Evolutionary conservation across 2,797 vertebrate species (phyloP), one percentile per base, ranked within the genome.

Genomic region (Propithecus perrieri): DNA sequence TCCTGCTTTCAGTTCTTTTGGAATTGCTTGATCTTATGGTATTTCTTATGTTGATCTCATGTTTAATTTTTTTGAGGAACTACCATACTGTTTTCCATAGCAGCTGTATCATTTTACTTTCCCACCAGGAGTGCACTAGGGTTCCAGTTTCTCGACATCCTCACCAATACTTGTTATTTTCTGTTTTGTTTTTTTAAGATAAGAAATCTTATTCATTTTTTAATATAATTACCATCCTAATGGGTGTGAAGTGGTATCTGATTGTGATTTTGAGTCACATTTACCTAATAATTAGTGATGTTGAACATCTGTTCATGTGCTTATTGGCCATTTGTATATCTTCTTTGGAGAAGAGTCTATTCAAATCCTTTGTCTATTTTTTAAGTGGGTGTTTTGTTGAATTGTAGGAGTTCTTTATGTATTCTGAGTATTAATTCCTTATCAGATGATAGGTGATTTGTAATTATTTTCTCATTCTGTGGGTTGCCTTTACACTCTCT

Each of bases 261-360:
- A 50, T 78, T 83, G 33, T 85, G 55, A 59, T 93, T 96, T 90
- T 71, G 30, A 72, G 86, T 92, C 48, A 33, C n/a, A 53, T 84
- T 89, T 87, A 43, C 26, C 38, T 94, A 78, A 65, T 87, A 65
- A 71, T 78, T 46, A 72, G 38, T 53, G 30, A 89, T 72, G 20
- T 43, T 78, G 35, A 41, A 24, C 20, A 53, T 91, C 63, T 92
- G 79, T 93, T 48, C 30, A n/a, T 85, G 48, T 92, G 30, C 11
- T 85, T 86, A 50, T 61, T 95, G 43, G 38, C 33, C 50, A 48
- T 88, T 84, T 88, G 13, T 81, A 9, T 76, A 18, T 67, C 53
- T 78, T 26, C 28, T 79, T 85, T 53, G 35, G 50, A 83, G 76
- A 92, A 84, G 74, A 43, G 0, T 89, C 9, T 72, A 24, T 84